These are phyloP conservation scores for Sarcophilus harrisii DNA, from an alignment of 2,797 vertebrate genomes.

Conservation along the genomic window DNA sequence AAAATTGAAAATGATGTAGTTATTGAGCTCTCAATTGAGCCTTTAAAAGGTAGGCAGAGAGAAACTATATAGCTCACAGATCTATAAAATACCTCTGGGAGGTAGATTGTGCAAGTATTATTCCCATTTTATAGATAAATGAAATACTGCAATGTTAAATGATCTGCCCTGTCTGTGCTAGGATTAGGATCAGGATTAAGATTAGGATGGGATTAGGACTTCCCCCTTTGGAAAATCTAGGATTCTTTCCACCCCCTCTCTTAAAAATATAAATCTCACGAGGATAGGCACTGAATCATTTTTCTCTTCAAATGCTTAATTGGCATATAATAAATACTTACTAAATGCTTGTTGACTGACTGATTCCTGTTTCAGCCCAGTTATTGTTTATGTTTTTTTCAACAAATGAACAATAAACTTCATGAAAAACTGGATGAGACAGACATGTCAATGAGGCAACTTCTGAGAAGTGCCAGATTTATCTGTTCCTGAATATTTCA, in stretches of 20 bases:
- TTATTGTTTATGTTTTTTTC: neutral
- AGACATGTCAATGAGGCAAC: neutral
- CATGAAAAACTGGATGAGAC: neutral
- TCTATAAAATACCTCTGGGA: neutral
- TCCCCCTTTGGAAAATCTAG: neutral
- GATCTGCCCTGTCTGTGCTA: neutral
- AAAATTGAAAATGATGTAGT: neutral
- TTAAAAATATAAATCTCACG: neutral
- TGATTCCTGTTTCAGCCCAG: neutral
- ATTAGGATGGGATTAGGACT: neutral
- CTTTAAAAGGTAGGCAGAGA: neutral
- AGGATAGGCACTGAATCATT: neutral
- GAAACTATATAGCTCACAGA: neutral
- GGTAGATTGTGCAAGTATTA: neutral
- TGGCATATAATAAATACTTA: neutral
- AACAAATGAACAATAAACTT: neutral
- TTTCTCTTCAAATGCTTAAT: neutral
- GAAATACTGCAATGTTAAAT: neutral
- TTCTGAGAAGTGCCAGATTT: neutral
- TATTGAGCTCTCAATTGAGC: neutral
- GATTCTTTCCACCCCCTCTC: neutral
- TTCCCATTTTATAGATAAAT: neutral
- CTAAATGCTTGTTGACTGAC: neutral
- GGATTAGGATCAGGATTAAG: neutral
- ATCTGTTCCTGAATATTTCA: neutral